Base-by-base conservation (phyloP, 2,113 vertebrate species). In the Empidonax traillii region DNA sequence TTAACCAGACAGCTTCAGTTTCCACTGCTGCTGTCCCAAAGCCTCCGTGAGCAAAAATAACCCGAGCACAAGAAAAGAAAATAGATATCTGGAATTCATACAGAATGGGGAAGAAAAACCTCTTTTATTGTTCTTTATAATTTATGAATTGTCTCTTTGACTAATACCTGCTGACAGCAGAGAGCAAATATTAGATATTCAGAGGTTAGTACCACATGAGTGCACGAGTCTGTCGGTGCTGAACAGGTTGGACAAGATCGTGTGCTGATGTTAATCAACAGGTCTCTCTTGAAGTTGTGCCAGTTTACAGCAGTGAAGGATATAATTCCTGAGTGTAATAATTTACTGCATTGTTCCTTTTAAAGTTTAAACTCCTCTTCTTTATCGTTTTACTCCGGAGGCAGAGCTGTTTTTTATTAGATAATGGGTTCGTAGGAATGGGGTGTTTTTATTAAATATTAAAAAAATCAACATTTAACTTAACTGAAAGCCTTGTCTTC, bases 381-480 rank as follows among this genome's bases (percentile, higher is more conserved):
- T 90, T 93, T 87, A 93, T 97, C 89, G 81, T 87, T 84, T 93
- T 74, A 75, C 75, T 94, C 94, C 67, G 84, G 94, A 96, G 73
- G 91, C 84, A 95, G 72, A 82, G 39, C 25, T 93, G 71, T 2
- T 79, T 96, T 91, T 94, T 84, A 91, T 96, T 93, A 96, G 95
- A 87, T 94, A 94, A 96, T 78, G 13, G 10, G 35, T 96, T 94
- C 81, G 76, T 88, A 94, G 92, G 95, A 93, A 95, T 85, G 93
- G 92, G 62, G 85, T 92, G 67, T 89, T 97, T 97, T 93, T 94
- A 97, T 97, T 97, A 97, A 97, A 97, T 96, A 97, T 94, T 98
- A 97, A 96, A 94, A 7, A 97, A 55, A 18, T 84, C 25, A 59
- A 37, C 81, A 47, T 94, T 95, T 95, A 93, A 91, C 96, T 97